phyloP scores from a whole-genome alignment of 2,113 vertebrate species.

The Microcebus ravelobensis region DNA sequence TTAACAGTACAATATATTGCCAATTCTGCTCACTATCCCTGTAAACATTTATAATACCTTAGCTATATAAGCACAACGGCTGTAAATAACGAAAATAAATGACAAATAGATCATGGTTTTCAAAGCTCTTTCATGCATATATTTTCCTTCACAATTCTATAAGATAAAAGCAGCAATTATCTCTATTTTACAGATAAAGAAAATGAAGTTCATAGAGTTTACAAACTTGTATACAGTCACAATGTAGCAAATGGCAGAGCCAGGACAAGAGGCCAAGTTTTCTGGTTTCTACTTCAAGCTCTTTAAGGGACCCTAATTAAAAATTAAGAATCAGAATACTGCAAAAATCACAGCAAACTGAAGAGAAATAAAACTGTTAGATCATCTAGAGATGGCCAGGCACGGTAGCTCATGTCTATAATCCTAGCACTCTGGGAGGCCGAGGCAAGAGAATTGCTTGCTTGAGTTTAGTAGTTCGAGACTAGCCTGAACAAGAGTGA shows the following conservation, averaged over 20 bases:
- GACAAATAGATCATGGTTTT: background rate
- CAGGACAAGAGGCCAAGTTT: background rate
- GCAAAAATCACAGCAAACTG: background rate
- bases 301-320: background rate
- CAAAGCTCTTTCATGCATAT: background rate
- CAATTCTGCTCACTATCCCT: background rate
- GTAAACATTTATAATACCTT: background rate
- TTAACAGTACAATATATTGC: background rate
- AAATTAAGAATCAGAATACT: background rate
- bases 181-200: background rate
- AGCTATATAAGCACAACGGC: background rate
- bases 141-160: background rate
- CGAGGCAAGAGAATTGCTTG: too few relatives aligned
- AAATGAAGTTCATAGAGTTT: background rate
- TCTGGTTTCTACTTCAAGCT: background rate
- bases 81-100: background rate
- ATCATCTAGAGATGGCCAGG: background rate
- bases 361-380: background rate
- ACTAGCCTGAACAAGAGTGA: too few relatives aligned
- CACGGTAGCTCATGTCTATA: too few relatives aligned
- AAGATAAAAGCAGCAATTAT: background rate
- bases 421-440: too few relatives aligned
- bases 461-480: too few relatives aligned
- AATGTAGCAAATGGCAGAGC: background rate
- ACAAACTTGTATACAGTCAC: background rate